These are phyloP conservation scores for Vulpes vulpes DNA, from an alignment of 2,113 vertebrate genomes.

Conservation along the genomic window DNA sequence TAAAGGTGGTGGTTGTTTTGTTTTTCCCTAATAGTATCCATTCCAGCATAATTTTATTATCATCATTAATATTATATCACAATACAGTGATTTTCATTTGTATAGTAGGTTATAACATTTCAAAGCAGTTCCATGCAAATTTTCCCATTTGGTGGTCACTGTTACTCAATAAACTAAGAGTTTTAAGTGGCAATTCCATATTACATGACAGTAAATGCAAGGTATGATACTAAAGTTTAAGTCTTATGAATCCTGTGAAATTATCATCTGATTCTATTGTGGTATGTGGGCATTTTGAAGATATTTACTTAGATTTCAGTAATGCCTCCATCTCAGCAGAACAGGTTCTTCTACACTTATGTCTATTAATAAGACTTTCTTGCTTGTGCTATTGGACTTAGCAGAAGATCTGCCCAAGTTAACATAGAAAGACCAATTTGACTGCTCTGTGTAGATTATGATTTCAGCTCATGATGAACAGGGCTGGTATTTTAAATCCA, in stretches of 20 bases:
- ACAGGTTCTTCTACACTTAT: not conserved
- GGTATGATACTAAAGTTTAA: not conserved
- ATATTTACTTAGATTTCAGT: not conserved
- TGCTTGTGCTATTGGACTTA: not conserved
- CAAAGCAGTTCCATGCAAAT: not conserved
- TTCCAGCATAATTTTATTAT: not conserved
- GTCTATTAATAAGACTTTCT: not conserved
- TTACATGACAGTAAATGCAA: not conserved
- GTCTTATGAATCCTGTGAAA: not conserved
- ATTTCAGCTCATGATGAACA: not conserved
- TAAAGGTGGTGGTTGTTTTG: not conserved
- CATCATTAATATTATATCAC: not conserved
- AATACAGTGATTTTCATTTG: not conserved
- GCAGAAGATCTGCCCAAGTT: not conserved
- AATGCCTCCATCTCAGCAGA: not conserved
- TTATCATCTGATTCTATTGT: not conserved
- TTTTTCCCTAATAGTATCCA: not conserved
- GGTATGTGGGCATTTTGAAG: not conserved
- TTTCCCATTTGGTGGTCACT: not conserved
- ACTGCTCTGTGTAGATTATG: not conserved
- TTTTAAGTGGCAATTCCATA: not conserved
- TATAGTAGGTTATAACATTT: not conserved
- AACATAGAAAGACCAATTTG: not conserved
- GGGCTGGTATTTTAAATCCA: not conserved
- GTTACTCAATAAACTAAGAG: not conserved